Percentiles rank a stretch among this genome's conserved stretches.
These are phyloP conservation scores for Oryzias woworae DNA, from an alignment of 2,113 vertebrate genomes.

Conservation along the genomic window DNA sequence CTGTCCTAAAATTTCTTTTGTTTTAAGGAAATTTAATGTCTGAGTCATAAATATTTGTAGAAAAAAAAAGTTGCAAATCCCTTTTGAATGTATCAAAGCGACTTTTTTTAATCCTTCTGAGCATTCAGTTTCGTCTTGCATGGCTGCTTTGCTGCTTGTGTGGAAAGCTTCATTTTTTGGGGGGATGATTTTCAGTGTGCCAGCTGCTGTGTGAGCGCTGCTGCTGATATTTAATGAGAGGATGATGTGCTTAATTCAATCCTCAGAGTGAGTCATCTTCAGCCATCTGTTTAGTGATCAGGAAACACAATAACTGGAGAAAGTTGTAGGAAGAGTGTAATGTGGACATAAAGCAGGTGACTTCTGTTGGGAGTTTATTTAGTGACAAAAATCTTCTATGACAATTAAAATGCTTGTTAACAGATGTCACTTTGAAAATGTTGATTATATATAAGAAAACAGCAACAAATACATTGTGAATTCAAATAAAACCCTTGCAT, in stretches of 20 bases:
- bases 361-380: conserved; percentile 6
- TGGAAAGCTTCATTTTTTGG: conserved; percentile 6
- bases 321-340: neutral
- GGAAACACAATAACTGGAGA: conserved; percentile 19
- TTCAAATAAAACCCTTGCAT: too few species aligned
- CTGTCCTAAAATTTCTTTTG: too few species aligned
- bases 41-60: too few species aligned
- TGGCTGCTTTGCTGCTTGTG: neutral
- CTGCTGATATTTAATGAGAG: conserved; percentile 30
- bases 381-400: neutral
- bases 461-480: too few species aligned
- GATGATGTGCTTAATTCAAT: conserved; percentile 30
- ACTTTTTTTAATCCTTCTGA: neutral
- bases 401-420: too few species aligned
- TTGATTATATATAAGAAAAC: too few species aligned
- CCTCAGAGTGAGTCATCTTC: conserved; percentile 28
- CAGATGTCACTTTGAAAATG: too few species aligned
- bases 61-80: too few species aligned
- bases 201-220: conserved; percentile 29
- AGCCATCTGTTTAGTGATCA: conserved; percentile 46
- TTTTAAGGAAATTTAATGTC: too few species aligned
- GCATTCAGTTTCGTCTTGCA: conserved; percentile 3
- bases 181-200: conserved; percentile 5
- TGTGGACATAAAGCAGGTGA: conserved; percentile 23
- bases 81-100: too few species aligned